Percentiles rank a stretch among this genome's conserved stretches.
phyloP scores from a whole-genome alignment of 1,140 invertebrate genomes.

The Tyrophagus putrescentiae region DNA sequence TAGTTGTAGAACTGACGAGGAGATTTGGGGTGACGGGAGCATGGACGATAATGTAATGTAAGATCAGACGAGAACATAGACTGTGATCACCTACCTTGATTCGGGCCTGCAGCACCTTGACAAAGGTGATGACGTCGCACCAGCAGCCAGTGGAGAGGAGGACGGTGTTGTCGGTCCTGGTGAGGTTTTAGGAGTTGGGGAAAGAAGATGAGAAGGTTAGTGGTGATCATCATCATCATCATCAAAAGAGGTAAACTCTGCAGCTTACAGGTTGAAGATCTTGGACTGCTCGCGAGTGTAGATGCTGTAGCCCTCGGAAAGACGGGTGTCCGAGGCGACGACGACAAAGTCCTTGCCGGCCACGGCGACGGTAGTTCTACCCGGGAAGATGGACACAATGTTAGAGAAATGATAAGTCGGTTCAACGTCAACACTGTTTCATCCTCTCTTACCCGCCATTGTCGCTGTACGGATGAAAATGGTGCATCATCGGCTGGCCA shows the following conservation, averaged over 20 bases:
- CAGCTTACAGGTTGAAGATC: conserved; percentile 41
- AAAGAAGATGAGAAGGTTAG: neutral
- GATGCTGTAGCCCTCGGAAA: conserved; percentile 80
- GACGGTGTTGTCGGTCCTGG: conserved; percentile 57
- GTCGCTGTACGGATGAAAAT: conserved; percentile 23
- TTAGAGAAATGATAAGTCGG: conserved; percentile 1
- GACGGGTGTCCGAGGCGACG: conserved; percentile 76
- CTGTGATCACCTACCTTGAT: conserved; percentile 61
- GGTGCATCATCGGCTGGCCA: neutral
- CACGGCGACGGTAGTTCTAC: conserved; percentile 67
- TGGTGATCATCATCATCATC: neutral
- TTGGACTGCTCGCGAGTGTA: conserved; percentile 73
- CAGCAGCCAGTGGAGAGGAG: conserved; percentile 84
- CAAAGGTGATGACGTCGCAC: conserved; percentile 90
- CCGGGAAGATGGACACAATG: neutral
- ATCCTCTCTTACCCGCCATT: conserved; percentile 21
- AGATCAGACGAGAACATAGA: conserved; percentile 17
- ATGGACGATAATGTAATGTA: no score
- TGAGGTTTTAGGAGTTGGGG: conserved; percentile 22
- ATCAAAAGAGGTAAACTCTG: no score
- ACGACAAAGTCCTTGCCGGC: conserved; percentile 78
- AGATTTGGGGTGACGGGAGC: no score
- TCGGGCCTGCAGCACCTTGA: conserved; percentile 62
- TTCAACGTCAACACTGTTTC: neutral
- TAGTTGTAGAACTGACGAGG: conserved; percentile 92